Conservation (phyloP, 2,797 vertebrate species). For the Lateolabrax maculatus region DNA sequence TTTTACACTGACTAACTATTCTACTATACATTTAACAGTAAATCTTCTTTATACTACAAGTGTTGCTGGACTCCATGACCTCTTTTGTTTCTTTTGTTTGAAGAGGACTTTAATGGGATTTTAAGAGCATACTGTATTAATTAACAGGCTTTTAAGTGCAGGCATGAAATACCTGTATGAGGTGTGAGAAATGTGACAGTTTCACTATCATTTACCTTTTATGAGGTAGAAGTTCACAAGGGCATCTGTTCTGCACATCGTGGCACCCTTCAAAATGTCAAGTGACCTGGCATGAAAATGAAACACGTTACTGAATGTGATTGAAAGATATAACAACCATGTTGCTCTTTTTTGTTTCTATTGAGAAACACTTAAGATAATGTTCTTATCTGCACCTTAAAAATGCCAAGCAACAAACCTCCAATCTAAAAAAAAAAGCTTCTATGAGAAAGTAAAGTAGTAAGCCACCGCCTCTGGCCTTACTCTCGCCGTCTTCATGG, state of each 20-base stretch:
- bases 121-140: not conserved
- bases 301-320: constrained; percentile 16
- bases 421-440: not conserved
- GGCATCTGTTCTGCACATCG: not conserved
- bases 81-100: not conserved
- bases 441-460: not conserved
- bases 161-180: not conserved
- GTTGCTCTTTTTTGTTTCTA: not conserved
- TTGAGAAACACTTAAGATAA: constrained; percentile 12
- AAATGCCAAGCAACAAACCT: constrained; percentile 29
- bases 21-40: not conserved
- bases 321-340: not conserved
- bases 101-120: not conserved
- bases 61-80: not conserved
- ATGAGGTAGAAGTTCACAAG: not conserved
- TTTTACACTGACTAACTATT: constrained; percentile 5
- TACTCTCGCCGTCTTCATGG: constrained; percentile 77
- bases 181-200: not conserved
- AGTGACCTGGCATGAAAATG: constrained; percentile 11
- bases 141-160: not conserved
- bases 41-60: not conserved
- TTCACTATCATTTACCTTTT: not conserved
- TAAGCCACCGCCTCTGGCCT: constrained; percentile 22
- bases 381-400: constrained; percentile 14
- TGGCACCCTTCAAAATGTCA: not conserved